Evolutionary conservation across 2,113 vertebrate species (phyloP).

Genomic region (Pomatostomus ruficeps): DNA sequence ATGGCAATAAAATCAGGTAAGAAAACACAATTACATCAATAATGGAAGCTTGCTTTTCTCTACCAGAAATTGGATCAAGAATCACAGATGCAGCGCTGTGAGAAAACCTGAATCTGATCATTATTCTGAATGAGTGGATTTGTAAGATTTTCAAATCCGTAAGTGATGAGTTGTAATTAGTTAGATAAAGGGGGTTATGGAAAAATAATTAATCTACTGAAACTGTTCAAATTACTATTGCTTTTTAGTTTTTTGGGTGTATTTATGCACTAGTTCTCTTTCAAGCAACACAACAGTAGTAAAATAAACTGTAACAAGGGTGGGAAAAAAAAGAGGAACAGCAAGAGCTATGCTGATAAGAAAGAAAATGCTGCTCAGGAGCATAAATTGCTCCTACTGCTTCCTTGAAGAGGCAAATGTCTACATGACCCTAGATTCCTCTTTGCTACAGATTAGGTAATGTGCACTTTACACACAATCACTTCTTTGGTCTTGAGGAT

Average conservation of each 20-base stretch:
- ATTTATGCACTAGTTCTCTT: not conserved
- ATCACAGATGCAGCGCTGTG: not conserved
- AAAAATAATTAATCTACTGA: not conserved
- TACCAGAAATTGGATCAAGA: not conserved
- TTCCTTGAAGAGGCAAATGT: constrained; percentile 34
- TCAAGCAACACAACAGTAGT: not conserved
- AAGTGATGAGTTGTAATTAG: not conserved
- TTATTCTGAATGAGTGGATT: not conserved
- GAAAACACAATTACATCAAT: not conserved
- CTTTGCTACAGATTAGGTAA: constrained; percentile 45
- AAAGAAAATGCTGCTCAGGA: not conserved
- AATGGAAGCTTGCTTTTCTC: not conserved
- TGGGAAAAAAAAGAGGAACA: not conserved
- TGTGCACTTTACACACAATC: constrained; percentile 52
- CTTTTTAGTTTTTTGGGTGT: not conserved
- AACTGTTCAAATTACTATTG: not conserved
- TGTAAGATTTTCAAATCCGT: not conserved
- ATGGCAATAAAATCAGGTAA: not conserved
- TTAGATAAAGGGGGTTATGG: not conserved
- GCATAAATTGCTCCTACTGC: constrained; percentile 47
- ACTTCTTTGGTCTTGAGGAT: constrained; percentile 35
- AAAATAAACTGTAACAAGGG: not conserved
- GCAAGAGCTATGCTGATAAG: not conserved
- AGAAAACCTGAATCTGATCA: not conserved
- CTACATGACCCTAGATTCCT: constrained; percentile 41